Evolutionary conservation across 2,888 invertebrate genomes (phyloP), one percentile per base, ranked within the genome.

Genomic region (Amiota minor): DNA sequence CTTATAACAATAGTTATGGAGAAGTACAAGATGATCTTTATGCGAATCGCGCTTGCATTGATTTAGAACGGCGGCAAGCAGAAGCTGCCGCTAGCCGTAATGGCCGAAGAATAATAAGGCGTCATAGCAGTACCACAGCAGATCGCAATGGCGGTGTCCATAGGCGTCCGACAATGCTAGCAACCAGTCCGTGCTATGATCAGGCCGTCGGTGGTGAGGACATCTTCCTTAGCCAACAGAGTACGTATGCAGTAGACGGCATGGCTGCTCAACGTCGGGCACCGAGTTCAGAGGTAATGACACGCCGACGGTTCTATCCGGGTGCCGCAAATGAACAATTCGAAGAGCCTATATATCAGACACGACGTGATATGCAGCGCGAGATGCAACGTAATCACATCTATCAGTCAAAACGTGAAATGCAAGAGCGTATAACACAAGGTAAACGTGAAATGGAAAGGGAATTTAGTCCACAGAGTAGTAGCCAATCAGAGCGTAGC

Each of bases 61-160:
- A 90, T 79, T 78, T 90, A 53, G 89, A 90, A 68, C 79, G 90
- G 4, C 81, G 89, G 0, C 89, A 89, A 71, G 86, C 86, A 1
- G 88, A 89, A 2, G 83, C 79, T 3, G 80, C 79, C 0, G 80
- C 78, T 78, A 81, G 82, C 35, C 82, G 83, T 2, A 79, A 75
- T 67, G 84, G 85, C 0, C 79, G 87, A 3, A 79, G 88, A 46
- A 89, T 90, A 49, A 80, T 90, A 67, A 83, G 90, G 3, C 83
- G 90, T 3, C 90, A 90, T 74, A 90, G 90, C 75, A 89, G 89
- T 56, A 90, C 90, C 11, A 89, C 89, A 59, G 89, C 90, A 0
- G 90, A 90, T 81, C 87, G 89, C 12, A 78, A 77, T 6, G 78
- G 72, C 18, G 81, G 78, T 11, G 76, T 80, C 1, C 72, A 74